These are phyloP conservation scores for Telmatherina bonti DNA, from an alignment of 2,797 vertebrate species.

Conservation along the genomic window DNA sequence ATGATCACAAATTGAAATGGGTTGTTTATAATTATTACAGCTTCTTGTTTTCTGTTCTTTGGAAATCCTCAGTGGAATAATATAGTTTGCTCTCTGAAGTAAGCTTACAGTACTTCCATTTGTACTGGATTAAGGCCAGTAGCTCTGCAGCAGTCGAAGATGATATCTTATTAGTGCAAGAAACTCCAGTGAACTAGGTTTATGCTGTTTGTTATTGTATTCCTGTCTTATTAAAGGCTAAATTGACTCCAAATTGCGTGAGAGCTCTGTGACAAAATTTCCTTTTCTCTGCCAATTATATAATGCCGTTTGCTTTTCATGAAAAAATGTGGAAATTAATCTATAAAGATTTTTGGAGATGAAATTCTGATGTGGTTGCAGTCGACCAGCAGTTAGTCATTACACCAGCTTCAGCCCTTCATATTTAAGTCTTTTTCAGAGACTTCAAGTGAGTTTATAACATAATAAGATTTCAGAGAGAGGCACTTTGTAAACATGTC, in stretches of 20 bases:
- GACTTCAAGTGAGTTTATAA: neutral
- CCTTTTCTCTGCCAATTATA: neutral
- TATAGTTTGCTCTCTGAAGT: slow-evolving; percentile 48
- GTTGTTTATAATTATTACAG: slow-evolving; percentile 54
- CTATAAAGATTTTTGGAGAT: neutral
- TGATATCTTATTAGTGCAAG: slow-evolving; percentile 42
- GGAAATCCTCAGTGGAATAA: slow-evolving; percentile 40
- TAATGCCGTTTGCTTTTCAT: neutral
- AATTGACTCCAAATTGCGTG: neutral
- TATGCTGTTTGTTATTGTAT: slow-evolving; percentile 13
- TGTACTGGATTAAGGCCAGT: slow-evolving; percentile 32
- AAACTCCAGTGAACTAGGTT: slow-evolving; percentile 24
- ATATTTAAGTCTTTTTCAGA: no score
- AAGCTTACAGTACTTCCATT: slow-evolving; percentile 43
- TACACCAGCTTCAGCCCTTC: neutral
- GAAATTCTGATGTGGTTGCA: neutral
- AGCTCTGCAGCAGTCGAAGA: slow-evolving; percentile 41
- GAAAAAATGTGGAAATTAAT: neutral
- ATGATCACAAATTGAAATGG: slow-evolving; percentile 45
- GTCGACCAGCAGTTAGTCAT: neutral
- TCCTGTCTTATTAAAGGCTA: neutral
- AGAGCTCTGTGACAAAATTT: neutral
- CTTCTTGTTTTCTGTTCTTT: slow-evolving; percentile 37
- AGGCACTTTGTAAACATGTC: no score
- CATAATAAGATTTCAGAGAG: neutral